Base-by-base conservation (phyloP, 2,888 invertebrate species). In the Eilema griseolum region DNA sequence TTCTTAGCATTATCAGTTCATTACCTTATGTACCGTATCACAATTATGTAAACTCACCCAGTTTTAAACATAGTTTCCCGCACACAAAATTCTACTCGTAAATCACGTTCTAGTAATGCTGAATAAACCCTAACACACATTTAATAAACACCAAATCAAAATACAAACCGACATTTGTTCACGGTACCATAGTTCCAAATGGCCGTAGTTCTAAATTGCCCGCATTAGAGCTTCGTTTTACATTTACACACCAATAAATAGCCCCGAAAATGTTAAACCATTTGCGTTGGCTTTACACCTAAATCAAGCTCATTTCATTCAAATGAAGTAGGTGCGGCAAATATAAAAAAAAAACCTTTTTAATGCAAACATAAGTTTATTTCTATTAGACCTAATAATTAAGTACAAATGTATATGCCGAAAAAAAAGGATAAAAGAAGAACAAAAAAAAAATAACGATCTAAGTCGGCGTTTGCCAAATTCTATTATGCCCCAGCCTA, bases 221-320 rank as follows among this genome's bases (percentile, higher is more conserved):
- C n/a, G 14, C 31, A 64, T 64, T 56, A 56, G 52, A 52, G 52
- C 64, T 46, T 31, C 41, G 26, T 57, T 59, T 64, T 23, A 20
- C n/a, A 28, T 64, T 63, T 57, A 56, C 56, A 41, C 59, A 59
- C 14, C 60, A 66, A 66, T 66, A 60, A 60, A 66, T 59, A 60
- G 41, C 41, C 20, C 26, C 41, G 11, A 14, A 37, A 66, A 41
- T 46, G 41, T 20, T 28, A 12, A 23, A 64, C 52, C 46, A 31
- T 52, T 64, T 52, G 31, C n/a, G n/a, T 28, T 64, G 31, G 52
- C 52, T 28, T 52, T 23, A 52, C 64, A 31, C 52, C 56, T 28
- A 56, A 23, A n/a, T 61, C 28, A 56, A 64, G 52, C 14, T 64
- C 64, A 64, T 3, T 7, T 8, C 23, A 16, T 52, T n/a, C n/a